A percentile compares a stretch with the other conserved stretches of the same genome.
Evolutionary conservation across 2,113 vertebrate genomes (phyloP).

Genomic region (Melanerpes aurifrons): DNA sequence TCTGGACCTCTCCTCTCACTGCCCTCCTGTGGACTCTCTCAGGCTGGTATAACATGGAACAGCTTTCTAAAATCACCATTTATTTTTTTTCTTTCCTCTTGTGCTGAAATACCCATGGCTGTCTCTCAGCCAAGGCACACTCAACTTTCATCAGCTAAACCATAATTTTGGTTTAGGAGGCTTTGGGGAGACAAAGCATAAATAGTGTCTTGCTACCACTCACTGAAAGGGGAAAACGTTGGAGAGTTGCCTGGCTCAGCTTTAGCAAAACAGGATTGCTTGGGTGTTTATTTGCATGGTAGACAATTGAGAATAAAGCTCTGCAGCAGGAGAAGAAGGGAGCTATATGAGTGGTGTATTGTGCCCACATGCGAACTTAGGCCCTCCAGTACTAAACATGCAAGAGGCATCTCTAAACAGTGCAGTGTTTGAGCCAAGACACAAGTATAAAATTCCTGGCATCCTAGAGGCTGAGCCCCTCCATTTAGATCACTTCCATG

Average conservation of each 20-base stretch:
- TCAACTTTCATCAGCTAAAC: conserved; percentile 4
- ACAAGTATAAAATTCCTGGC: not conserved
- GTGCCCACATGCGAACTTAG: not conserved
- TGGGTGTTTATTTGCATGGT: not conserved
- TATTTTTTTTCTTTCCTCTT: not conserved
- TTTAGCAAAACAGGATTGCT: conserved; percentile 25
- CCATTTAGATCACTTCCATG: not conserved
- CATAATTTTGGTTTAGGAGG: conserved; percentile 40
- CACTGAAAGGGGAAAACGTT: conserved; percentile 29
- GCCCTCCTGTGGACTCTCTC: not conserved
- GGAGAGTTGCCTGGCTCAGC: conserved; percentile 28
- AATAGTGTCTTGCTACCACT: conserved; percentile 28
- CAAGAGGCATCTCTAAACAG: conserved; percentile 9
- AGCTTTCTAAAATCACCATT: not conserved
- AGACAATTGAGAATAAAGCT: conserved; percentile 40
- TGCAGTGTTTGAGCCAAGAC: not conserved
- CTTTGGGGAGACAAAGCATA: conserved; percentile 48
- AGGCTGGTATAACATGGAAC: not conserved
- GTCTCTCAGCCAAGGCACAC: conserved; percentile 43
- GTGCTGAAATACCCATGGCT: conserved; percentile 7
- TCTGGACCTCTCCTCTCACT: not conserved
- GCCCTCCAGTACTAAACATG: not conserved
- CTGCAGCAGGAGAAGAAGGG: not conserved
- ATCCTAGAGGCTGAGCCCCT: not conserved
- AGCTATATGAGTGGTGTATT: not conserved